Percentiles rank a stretch among this genome's conserved stretches.
phyloP scores from a whole-genome alignment of 2,888 invertebrate genomes.

The Lasius fuliginosus region DNA sequence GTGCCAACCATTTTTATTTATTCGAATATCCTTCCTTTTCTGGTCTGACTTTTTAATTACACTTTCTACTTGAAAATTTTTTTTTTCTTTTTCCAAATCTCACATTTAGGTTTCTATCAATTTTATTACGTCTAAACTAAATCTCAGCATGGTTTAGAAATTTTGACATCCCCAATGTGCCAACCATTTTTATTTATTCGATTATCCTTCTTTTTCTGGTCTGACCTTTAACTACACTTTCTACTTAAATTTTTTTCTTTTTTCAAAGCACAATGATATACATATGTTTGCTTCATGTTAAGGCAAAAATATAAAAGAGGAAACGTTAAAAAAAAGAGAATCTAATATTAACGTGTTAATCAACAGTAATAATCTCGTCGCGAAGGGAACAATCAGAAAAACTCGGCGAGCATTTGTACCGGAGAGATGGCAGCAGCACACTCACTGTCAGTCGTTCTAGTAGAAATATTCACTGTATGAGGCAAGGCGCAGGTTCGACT shows the following conservation, averaged over 20 bases:
- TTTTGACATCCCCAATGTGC: background rate
- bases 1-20: background rate
- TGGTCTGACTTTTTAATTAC: background rate
- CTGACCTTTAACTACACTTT: background rate
- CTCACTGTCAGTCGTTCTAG: background rate
- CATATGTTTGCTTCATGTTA: background rate
- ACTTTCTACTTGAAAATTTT: background rate
- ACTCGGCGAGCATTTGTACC: background rate
- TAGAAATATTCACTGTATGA: background rate
- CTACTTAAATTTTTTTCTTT: background rate
- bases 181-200: background rate
- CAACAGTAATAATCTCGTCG: background rate
- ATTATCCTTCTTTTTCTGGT: background rate
- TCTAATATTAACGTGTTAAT: constrained; percentile 5
- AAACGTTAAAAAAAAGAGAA: background rate
- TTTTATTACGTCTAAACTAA: background rate
- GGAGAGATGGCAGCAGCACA: constrained; percentile 50
- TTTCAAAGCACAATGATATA: background rate
- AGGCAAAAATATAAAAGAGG: background rate
- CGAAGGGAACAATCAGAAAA: background rate
- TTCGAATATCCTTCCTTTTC: background rate
- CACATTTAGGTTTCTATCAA: background rate
- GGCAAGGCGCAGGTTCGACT: constrained; percentile 53
- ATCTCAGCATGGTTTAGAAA: background rate
- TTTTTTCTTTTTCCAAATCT: background rate